Percentiles rank a stretch among this genome's conserved stretches.
These are phyloP conservation scores for Xanthorhoe designata DNA, from an alignment of 2,888 invertebrate genomes.

Conservation along the genomic window DNA sequence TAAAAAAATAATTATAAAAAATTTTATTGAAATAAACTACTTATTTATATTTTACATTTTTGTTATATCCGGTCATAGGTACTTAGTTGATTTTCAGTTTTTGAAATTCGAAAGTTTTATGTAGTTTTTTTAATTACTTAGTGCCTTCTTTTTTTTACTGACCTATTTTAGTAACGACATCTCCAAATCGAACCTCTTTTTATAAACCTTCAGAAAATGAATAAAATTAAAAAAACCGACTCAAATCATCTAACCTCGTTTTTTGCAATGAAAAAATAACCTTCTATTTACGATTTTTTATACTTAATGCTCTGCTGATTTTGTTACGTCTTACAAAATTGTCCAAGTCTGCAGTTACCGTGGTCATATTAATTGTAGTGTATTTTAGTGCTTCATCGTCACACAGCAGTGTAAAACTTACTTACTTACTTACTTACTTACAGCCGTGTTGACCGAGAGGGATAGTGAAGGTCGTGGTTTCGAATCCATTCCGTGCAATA, in stretches of 20 bases:
- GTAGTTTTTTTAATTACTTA: no score
- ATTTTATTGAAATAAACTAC: no score
- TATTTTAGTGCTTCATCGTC: no score
- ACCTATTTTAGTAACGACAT: neutral
- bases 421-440: no score
- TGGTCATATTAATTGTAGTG: slow-evolving; percentile 37
- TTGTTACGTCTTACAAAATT: slow-evolving; percentile 19
- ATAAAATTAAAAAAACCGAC: neutral
- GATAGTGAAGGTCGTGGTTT: no score
- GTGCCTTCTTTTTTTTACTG: neutral
- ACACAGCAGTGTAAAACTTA: neutral
- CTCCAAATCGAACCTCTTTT: neutral
- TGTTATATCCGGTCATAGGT: no score
- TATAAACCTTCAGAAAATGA: neutral
- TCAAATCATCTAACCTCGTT: neutral
- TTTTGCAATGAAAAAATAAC: slow-evolving; percentile 5
- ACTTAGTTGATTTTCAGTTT: no score
- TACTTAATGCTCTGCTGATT: slow-evolving; percentile 27
- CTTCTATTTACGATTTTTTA: neutral
- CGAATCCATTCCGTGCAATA: no score
- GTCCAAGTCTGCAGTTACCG: slow-evolving; percentile 53
- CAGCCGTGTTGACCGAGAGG: no score
- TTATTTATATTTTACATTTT: no score
- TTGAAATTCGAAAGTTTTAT: no score
- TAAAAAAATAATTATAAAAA: no score